These are phyloP conservation scores for Taenioides sp. DNA, from an alignment of 2,797 vertebrate genomes.

Conservation along the genomic window DNA sequence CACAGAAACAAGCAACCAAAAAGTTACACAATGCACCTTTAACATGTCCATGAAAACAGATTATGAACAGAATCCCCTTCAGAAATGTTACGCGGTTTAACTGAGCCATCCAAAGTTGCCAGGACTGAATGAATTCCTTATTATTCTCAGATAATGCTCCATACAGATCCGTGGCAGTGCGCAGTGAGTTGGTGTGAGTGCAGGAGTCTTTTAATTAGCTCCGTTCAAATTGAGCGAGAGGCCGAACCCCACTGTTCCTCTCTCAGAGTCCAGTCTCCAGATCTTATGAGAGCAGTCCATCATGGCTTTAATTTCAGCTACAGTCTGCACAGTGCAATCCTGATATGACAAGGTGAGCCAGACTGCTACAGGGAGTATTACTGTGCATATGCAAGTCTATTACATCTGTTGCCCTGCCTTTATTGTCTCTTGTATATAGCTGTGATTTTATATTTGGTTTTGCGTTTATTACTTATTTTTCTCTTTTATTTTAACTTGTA, in stretches of 20 bases:
- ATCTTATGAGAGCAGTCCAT: slow-evolving; percentile 70
- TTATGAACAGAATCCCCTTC: no score
- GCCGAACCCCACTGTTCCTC: slow-evolving; percentile 37
- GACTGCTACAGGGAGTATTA: slow-evolving; percentile 60
- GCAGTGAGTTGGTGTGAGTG: slow-evolving; percentile 9
- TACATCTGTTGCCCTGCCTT: no score
- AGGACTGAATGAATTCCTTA: no score
- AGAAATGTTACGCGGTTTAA: no score
- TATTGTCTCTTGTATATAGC: no score
- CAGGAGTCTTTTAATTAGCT: slow-evolving; percentile 28
- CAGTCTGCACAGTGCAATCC: slow-evolving; percentile 66
- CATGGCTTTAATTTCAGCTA: slow-evolving; percentile 73
- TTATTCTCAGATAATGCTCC: not conserved
- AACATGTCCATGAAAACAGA: no score
- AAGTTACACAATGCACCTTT: no score
- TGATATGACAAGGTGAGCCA: slow-evolving; percentile 56
- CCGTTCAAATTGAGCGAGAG: slow-evolving; percentile 37
- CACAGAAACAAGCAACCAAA: no score
- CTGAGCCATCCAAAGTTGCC: no score
- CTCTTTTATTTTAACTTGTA: no score
- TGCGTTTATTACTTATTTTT: no score
- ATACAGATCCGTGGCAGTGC: not conserved
- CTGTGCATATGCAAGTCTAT: slow-evolving; percentile 44
- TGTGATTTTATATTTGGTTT: no score
- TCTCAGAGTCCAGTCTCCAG: slow-evolving; percentile 52